phyloP scores from a whole-genome alignment of 2,888 invertebrate species.

The Perizoma flavofasciatum region DNA sequence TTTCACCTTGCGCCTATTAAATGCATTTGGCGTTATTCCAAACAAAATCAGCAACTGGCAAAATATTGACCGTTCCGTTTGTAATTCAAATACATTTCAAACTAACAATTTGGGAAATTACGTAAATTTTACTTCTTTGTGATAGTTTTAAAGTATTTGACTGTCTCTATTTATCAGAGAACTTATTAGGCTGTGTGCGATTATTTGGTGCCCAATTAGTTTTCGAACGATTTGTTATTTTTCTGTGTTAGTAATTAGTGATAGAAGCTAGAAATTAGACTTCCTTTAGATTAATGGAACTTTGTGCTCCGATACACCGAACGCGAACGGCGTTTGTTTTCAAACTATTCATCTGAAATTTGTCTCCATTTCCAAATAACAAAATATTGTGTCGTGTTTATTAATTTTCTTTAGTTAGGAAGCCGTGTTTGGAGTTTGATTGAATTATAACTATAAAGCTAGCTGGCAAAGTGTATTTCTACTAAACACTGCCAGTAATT shows the following conservation, averaged over 20 bases:
- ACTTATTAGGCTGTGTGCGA: slow-evolving; percentile 13
- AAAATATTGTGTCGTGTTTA: slow-evolving; percentile 1
- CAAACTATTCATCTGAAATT: slow-evolving; percentile 4
- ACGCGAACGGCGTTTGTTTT: no score
- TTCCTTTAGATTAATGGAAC: slow-evolving; percentile 11
- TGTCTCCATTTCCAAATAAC: neutral
- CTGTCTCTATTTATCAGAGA: slow-evolving; percentile 13
- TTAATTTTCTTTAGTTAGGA: neutral
- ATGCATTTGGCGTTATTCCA: no score
- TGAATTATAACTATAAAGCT: neutral
- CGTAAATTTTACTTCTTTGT: neutral
- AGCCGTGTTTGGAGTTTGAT: slow-evolving; percentile 13
- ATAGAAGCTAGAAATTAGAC: slow-evolving; percentile 6
- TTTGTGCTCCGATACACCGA: neutral
- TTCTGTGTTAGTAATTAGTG: neutral
- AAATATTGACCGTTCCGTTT: neutral
- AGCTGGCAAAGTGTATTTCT: neutral
- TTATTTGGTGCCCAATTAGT: slow-evolving; percentile 9
- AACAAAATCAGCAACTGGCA: no score
- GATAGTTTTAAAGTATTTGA: slow-evolving; percentile 3
- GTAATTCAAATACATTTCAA: no score
- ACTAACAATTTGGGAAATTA: neutral
- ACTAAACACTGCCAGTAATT: slow-evolving; percentile 4
- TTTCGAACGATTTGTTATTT: neutral
- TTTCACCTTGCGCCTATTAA: no score